Percentiles rank a stretch among this genome's conserved stretches.
Conservation (phyloP, 2,113 vertebrate genomes). For the Ctenodactylus gundi region DNA sequence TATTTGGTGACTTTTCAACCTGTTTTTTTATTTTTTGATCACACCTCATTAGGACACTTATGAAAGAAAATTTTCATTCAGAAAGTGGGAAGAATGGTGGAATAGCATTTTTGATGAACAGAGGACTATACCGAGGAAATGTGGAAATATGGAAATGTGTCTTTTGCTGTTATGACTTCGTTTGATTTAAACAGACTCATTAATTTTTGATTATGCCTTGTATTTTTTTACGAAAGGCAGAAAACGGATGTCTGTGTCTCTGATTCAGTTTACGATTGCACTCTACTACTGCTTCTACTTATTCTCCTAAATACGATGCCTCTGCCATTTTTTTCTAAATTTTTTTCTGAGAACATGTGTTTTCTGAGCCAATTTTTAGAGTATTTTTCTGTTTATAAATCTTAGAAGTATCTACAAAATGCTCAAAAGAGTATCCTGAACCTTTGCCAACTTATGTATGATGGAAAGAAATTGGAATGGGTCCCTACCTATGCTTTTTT, state of each 20-base stretch:
- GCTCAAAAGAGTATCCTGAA: neutral
- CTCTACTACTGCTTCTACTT: neutral
- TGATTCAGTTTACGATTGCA: too few species aligned
- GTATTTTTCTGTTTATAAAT: neutral
- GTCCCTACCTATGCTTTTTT: neutral
- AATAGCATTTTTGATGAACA: too few species aligned
- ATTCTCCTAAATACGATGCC: neutral
- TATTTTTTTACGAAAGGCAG: neutral
- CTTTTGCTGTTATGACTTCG: neutral
- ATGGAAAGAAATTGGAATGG: neutral
- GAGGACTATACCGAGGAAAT: too few species aligned
- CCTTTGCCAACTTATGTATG: neutral
- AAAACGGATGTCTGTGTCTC: neutral
- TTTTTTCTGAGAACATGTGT: neutral
- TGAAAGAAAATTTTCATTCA: too few species aligned
- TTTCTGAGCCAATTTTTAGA: neutral
- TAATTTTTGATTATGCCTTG: neutral
- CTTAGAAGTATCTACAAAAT: neutral
- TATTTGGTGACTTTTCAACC: too few species aligned
- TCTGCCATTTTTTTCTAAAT: neutral
- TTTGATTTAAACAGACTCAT: too few species aligned
- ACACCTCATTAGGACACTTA: too few species aligned
- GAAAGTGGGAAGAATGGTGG: too few species aligned
- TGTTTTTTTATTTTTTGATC: too few species aligned
- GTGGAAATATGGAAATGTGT: neutral